A percentile compares a stretch with the other conserved stretches of the same genome.
Evolutionary conservation across 2,113 vertebrate genomes (phyloP).

Genomic region (Brienomyrus longianalis): DNA sequence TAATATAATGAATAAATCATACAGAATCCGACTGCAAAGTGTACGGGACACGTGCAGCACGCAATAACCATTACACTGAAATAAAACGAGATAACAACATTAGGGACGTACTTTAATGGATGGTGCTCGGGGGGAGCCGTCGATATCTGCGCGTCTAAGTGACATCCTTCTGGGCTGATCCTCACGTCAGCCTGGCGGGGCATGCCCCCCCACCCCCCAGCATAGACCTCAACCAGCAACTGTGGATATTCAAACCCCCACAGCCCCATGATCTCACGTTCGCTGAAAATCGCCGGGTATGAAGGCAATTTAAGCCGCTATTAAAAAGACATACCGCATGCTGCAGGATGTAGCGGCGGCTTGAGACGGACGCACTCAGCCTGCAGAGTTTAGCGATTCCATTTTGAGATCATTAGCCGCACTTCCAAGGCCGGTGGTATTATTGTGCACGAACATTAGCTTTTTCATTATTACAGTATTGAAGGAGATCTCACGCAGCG

Average conservation of each 20-base stretch:
- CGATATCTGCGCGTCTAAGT: background rate
- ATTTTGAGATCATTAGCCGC: conserved; percentile 44
- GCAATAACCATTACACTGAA: background rate
- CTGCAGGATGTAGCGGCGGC: conserved; percentile 54
- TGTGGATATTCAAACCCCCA: conserved; percentile 47
- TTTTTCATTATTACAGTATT: conserved; percentile 24
- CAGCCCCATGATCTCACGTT: conserved; percentile 46
- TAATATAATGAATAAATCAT: conserved; percentile 14
- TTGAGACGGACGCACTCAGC: conserved; percentile 41
- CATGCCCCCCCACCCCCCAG: background rate
- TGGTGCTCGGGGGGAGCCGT: background rate
- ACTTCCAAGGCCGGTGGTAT: conserved; percentile 27
- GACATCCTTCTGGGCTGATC: background rate
- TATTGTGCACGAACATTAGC: conserved; percentile 24
- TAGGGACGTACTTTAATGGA: background rate
- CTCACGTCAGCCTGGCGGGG: background rate
- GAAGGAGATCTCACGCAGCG: background rate
- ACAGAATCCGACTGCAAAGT: background rate
- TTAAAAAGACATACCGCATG: conserved; percentile 62
- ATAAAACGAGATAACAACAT: background rate
- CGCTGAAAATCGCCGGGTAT: conserved; percentile 50
- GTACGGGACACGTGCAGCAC: background rate
- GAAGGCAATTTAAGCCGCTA: conserved; percentile 60
- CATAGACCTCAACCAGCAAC: conserved; percentile 41
- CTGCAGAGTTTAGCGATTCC: conserved; percentile 49